Percentiles rank a stretch among this genome's conserved stretches.
phyloP scores from a whole-genome alignment of 1,140 invertebrate genomes.

The Heliconius nattereri region DNA sequence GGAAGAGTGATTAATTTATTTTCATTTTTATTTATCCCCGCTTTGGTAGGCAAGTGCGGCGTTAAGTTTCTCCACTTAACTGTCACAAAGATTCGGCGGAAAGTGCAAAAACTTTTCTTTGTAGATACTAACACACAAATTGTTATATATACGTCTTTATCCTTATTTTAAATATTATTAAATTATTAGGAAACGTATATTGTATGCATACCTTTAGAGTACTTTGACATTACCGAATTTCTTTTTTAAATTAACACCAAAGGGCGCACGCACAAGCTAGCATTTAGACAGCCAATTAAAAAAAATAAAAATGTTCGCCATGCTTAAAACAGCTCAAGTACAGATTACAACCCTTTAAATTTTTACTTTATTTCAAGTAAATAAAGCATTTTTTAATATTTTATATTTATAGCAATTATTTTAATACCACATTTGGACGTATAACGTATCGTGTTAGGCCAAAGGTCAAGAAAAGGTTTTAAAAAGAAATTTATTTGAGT shows the following conservation, averaged over 20 bases:
- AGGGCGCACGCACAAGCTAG: conserved; percentile 47
- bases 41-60: no score
- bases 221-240: conserved; percentile 41
- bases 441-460: conserved; percentile 53
- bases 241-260: conserved; percentile 47
- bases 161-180: no score
- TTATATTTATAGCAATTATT: neutral
- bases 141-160: no score
- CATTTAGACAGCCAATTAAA: conserved; percentile 39
- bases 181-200: neutral
- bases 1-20: no score
- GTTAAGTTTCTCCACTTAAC: no score
- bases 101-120: no score
- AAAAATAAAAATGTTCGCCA: conserved; percentile 13
- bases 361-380: conserved; percentile 1
- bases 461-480: conserved; percentile 49
- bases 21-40: no score
- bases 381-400: conserved; percentile 8
- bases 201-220: conserved; percentile 10
- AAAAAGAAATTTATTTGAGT: conserved; percentile 39
- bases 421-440: neutral
- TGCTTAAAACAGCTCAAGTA: neutral
- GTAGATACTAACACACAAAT: no score
- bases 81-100: no score
- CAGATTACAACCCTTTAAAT: conserved; percentile 2